Evolutionary conservation across 53 echinoderm and acorn worm genomes (phyloP).

Genomic region (Arbacia lixula): DNA sequence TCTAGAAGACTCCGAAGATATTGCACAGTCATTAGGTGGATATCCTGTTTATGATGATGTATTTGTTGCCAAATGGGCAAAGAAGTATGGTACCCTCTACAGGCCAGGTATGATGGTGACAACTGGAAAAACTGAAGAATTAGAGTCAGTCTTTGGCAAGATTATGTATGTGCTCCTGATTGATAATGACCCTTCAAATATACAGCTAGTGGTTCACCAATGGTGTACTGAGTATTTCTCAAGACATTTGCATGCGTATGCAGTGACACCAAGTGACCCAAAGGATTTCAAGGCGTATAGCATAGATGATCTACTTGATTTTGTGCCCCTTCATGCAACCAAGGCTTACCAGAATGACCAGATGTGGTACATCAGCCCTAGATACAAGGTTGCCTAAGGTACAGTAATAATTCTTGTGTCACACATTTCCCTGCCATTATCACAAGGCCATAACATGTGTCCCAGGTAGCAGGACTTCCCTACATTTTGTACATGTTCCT

Average conservation of each 20-base stretch:
- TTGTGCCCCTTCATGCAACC: conserved; percentile 54
- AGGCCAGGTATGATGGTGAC: conserved; percentile 51
- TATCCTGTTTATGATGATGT: conserved; percentile 59
- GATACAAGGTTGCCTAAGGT: conserved; percentile 49
- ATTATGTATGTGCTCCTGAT: conserved; percentile 17
- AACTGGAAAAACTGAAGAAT: conserved; percentile 42
- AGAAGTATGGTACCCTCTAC: conserved; percentile 38
- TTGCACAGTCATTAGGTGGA: conserved; percentile 9
- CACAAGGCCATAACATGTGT: conserved; percentile 10
- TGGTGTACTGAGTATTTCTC: conserved; percentile 35
- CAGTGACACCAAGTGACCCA: conserved; percentile 35
- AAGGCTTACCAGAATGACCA: conserved; percentile 41
- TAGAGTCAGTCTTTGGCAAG: conserved; percentile 38
- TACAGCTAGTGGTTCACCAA: conserved; percentile 16
- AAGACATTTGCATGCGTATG: conserved; percentile 56
- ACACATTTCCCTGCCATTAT: conserved; percentile 27
- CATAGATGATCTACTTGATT: conserved; percentile 47
- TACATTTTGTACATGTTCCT: no score
- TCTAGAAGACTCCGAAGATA: conserved; percentile 18
- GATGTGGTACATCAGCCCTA: conserved; percentile 58
- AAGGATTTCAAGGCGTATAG: background rate
- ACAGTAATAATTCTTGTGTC: conserved; percentile 40
- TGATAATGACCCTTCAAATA: conserved; percentile 19
- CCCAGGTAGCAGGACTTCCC: conserved; percentile 22
- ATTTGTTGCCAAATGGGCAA: conserved; percentile 58